phyloP scores from a whole-genome alignment of 2,888 invertebrate genomes.

The Lydus trimaculatus region DNA sequence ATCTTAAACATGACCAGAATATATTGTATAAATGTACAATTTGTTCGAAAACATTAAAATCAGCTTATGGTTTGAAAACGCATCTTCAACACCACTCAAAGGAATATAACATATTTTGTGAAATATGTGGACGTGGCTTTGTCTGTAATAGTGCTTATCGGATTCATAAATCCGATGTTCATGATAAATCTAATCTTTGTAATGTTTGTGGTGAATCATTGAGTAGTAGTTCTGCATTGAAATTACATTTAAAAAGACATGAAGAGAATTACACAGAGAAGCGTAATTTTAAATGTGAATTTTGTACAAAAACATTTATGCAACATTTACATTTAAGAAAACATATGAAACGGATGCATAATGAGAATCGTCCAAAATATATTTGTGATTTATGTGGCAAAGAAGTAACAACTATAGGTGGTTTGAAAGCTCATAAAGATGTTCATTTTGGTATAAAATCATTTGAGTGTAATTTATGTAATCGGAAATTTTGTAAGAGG shows the following conservation, averaged over 20 bases:
- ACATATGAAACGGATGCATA: slow-evolving; percentile 44
- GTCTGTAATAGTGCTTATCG: slow-evolving; percentile 43
- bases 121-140: slow-evolving; percentile 46
- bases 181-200: slow-evolving; percentile 44
- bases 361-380: slow-evolving; percentile 45
- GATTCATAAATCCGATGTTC: slow-evolving; percentile 36
- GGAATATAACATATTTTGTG: slow-evolving; percentile 62
- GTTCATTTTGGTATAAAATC: slow-evolving; percentile 40
- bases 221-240: slow-evolving; percentile 45
- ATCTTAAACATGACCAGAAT: background rate
- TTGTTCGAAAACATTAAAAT: slow-evolving; percentile 60
- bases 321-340: slow-evolving; percentile 45
- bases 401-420: slow-evolving; percentile 39
- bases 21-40: slow-evolving; percentile 39
- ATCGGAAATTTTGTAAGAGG: slow-evolving; percentile 49
- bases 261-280: slow-evolving; percentile 37
- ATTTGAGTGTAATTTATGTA: slow-evolving; percentile 55
- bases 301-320: slow-evolving; percentile 48
- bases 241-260: slow-evolving; percentile 47
- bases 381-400: slow-evolving; percentile 53
- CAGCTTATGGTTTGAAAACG: slow-evolving; percentile 55
- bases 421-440: background rate
- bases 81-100: slow-evolving; percentile 65
- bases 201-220: slow-evolving; percentile 47
- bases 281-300: slow-evolving; percentile 52